Conservation (phyloP, 2,888 invertebrate species). For the Monochamus alternatus region DNA sequence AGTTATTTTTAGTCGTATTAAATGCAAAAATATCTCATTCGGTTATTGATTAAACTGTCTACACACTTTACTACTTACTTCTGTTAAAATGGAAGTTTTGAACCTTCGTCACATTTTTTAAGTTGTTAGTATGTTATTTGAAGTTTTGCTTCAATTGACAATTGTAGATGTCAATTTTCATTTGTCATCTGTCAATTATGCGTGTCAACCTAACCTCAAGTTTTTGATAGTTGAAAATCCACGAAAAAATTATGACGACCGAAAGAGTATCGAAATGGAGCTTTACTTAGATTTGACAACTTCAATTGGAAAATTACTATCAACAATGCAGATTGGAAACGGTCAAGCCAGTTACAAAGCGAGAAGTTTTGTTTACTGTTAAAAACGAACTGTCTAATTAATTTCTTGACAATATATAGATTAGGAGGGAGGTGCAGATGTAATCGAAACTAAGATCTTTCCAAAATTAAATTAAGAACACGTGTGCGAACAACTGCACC, state of each 20-base stretch:
- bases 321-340: no score
- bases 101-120: no score
- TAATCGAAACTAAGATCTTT: constrained; percentile 37
- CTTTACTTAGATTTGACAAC: background rate
- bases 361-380: constrained; percentile 53
- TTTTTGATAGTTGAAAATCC: no score
- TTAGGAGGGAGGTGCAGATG: constrained; percentile 58
- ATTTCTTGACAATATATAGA: constrained; percentile 58
- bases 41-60: background rate
- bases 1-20: background rate
- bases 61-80: background rate
- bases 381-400: constrained; percentile 54
- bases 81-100: background rate
- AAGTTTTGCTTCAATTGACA: no score
- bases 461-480: constrained; percentile 13
- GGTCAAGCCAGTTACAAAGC: constrained; percentile 2
- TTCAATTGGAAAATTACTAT: no score
- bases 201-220: no score
- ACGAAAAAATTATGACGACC: no score
- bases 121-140: no score
- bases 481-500: constrained; percentile 56
- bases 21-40: background rate
- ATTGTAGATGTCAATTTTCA: no score
- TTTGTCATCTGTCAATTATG: no score
- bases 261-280: background rate